phyloP scores from a whole-genome alignment of 2,888 invertebrate species.

The Sinhomidia bicolor region DNA sequence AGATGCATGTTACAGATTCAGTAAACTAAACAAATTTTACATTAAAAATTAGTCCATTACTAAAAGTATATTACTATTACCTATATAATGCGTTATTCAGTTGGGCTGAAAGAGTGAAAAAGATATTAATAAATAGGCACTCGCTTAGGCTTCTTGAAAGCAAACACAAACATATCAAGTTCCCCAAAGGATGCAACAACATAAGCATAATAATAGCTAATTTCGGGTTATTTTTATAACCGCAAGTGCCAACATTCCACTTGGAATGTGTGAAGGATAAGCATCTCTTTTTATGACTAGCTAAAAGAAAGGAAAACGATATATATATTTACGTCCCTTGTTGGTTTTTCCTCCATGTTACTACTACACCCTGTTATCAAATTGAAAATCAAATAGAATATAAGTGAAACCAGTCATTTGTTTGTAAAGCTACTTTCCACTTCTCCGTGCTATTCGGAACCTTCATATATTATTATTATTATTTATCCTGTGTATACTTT shows the following conservation, averaged over 20 bases:
- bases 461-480: constrained; percentile 29
- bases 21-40: too few species aligned
- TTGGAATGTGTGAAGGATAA: constrained; percentile 53
- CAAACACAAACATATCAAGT: background rate
- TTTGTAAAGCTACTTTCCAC: constrained; percentile 13
- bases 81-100: too few species aligned
- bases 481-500: too few species aligned
- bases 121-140: constrained; percentile 2
- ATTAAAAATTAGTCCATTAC: too few species aligned
- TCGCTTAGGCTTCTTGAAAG: constrained; percentile 10
- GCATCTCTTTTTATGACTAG: constrained; percentile 29
- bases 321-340: constrained; percentile 71
- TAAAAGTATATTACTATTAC: too few species aligned
- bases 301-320: constrained; percentile 54
- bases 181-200: background rate
- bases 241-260: constrained; percentile 59
- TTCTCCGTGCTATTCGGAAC: background rate
- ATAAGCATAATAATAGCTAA: constrained; percentile 45
- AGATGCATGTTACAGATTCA: too few species aligned
- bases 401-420: constrained; percentile 41
- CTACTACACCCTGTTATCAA: constrained; percentile 75
- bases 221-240: constrained; percentile 58
- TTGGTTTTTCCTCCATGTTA: constrained; percentile 73
- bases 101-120: background rate
- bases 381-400: constrained; percentile 34